Percentiles rank a stretch among this genome's conserved stretches.
These are phyloP conservation scores for Bucco capensis DNA, from an alignment of 2,113 vertebrate species.

Conservation along the genomic window DNA sequence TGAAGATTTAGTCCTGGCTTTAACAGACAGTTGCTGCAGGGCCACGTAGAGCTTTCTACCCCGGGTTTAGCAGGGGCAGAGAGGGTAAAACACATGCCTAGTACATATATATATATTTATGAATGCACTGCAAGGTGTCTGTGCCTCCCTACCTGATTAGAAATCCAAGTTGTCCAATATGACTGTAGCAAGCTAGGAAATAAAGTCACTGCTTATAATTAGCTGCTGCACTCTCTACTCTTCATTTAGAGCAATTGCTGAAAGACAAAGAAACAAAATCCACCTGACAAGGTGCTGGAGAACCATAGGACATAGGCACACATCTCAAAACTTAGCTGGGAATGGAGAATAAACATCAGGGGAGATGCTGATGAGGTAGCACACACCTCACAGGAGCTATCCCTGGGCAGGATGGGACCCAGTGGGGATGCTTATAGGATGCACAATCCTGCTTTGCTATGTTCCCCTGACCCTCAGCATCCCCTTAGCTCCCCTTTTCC, in stretches of 20 bases:
- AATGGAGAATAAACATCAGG: background rate
- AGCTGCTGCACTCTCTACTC: background rate
- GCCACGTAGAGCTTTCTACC: background rate
- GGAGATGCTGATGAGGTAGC: background rate
- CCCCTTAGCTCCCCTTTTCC: background rate
- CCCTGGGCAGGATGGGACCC: background rate
- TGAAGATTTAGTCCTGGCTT: background rate
- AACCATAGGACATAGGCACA: background rate
- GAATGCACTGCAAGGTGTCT: background rate
- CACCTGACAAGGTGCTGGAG: background rate
- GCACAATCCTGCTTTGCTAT: rapidly evolving
- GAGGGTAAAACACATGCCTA: background rate
- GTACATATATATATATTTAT: background rate
- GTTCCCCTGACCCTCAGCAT: conserved; percentile 39
- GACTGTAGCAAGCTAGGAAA: background rate
- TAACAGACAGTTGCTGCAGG: background rate
- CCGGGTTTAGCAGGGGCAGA: background rate
- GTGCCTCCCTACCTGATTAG: background rate
- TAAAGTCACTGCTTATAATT: background rate
- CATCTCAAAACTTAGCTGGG: background rate
- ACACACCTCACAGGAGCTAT: background rate
- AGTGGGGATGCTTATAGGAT: background rate
- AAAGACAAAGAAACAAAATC: conserved; percentile 37
- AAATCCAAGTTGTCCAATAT: background rate
- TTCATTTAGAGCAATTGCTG: background rate